Evolutionary conservation across 1,140 invertebrate species (phyloP).

Genomic region (Drosophila sulfurigaster): DNA sequence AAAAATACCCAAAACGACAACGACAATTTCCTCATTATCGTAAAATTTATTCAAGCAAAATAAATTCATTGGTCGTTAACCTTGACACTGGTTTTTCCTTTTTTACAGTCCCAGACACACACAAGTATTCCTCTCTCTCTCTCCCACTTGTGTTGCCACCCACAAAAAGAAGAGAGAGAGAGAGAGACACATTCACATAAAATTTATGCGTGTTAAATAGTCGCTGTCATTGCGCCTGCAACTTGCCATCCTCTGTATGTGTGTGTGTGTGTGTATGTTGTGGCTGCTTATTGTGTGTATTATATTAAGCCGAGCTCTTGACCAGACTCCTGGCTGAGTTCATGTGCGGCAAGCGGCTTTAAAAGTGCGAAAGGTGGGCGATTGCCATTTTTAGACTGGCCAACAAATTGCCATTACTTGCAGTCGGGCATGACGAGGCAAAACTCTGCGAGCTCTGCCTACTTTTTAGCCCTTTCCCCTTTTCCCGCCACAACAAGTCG

Average conservation of each 20-base stretch:
- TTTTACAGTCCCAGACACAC: constrained; percentile 46
- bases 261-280: constrained; percentile 25
- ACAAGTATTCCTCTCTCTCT: background rate
- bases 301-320: constrained; percentile 13
- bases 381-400: constrained; percentile 26
- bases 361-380: constrained; percentile 9
- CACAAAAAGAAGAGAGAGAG: background rate
- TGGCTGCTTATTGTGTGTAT: constrained; percentile 1
- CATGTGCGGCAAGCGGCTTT: constrained; percentile 31
- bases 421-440: constrained; percentile 66
- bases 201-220: constrained; percentile 82
- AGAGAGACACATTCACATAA: constrained; percentile 46
- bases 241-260: constrained; percentile 45
- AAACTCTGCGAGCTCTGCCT: constrained; percentile 38
- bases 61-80: constrained; percentile 85
- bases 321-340: constrained; percentile 34
- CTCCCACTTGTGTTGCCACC: constrained; percentile 2
- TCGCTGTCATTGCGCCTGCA: constrained; percentile 71
- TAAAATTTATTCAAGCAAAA: constrained; percentile 85
- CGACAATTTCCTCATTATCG: constrained; percentile 85
- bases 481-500: background rate
- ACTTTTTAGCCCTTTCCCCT: constrained; percentile 19
- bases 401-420: constrained; percentile 69
- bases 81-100: constrained; percentile 85
- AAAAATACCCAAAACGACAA: constrained; percentile 85